Percentiles rank a stretch among this genome's conserved stretches.
These are phyloP conservation scores for Pristionchus entomophagus DNA, from an alignment of 2,888 invertebrate species.

Conservation along the genomic window DNA sequence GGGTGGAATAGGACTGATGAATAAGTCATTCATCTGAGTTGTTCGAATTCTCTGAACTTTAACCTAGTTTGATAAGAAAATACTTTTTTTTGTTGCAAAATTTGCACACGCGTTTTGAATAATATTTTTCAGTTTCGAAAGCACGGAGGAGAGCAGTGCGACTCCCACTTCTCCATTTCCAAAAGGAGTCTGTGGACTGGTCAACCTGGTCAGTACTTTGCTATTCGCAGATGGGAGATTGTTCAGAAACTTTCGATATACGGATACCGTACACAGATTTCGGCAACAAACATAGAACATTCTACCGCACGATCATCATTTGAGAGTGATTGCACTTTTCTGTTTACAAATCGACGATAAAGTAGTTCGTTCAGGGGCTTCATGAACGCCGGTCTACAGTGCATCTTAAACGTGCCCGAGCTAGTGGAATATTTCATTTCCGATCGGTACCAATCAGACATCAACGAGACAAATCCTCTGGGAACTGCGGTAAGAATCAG, in stretches of 20 bases:
- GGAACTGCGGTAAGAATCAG: constrained; percentile 78
- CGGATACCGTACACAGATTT: background rate
- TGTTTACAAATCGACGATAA: too few species aligned
- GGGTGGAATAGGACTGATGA: too few species aligned
- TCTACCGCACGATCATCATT: background rate
- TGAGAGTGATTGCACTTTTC: background rate
- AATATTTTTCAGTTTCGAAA: background rate
- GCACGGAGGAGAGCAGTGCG: background rate
- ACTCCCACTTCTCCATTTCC: too few species aligned
- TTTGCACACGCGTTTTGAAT: background rate
- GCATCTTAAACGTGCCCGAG: constrained; percentile 80
- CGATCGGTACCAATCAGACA: constrained; percentile 74
- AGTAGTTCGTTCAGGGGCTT: constrained; percentile 90
- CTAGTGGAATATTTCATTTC: constrained; percentile 80
- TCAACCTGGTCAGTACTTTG: too few species aligned
- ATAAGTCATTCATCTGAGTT: too few species aligned
- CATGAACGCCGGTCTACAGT: constrained; percentile 89
- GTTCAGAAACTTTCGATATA: too few species aligned
- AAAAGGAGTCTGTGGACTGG: too few species aligned
- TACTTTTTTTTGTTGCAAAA: too few species aligned
- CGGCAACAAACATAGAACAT: background rate
- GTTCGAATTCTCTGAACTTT: too few species aligned
- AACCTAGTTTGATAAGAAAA: too few species aligned
- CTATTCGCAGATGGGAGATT: too few species aligned
- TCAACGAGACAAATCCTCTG: constrained; percentile 80